These are phyloP conservation scores for Falco novaeseelandiae DNA, from an alignment of 2,797 vertebrate genomes.

Conservation along the genomic window DNA sequence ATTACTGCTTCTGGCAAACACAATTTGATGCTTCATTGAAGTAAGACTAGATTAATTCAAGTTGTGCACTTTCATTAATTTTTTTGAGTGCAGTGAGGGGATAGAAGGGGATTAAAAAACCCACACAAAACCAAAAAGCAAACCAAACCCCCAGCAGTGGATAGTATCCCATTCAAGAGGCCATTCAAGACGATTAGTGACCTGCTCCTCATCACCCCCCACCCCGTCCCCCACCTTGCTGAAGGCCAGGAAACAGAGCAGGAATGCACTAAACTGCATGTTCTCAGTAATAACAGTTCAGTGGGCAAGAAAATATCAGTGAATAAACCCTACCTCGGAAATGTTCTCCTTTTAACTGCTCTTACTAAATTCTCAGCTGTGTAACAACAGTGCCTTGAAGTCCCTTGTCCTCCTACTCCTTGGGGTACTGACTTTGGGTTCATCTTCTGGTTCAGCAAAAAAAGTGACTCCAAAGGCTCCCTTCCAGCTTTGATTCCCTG, in stretches of 20 bases:
- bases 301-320: background rate
- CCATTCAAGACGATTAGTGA: background rate
- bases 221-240: fast-evolving
- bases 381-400: background rate
- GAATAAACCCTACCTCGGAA: background rate
- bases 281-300: background rate
- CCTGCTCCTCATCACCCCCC: background rate
- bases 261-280: background rate
- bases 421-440: background rate
- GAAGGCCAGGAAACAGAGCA: background rate
- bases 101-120: background rate
- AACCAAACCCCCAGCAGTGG: too few species aligned
- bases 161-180: background rate
- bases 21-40: background rate
- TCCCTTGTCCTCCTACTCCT: background rate
- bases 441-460: background rate
- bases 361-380: background rate
- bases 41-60: background rate
- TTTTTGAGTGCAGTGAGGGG: background rate
- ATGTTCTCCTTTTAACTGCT: background rate
- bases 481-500: background rate
- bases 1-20: background rate
- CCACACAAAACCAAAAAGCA: background rate
- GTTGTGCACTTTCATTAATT: background rate
- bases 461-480: background rate